Evolutionary conservation across 2,113 vertebrate species (phyloP).

Genomic region (Cyanoramphus novaezelandiae): DNA sequence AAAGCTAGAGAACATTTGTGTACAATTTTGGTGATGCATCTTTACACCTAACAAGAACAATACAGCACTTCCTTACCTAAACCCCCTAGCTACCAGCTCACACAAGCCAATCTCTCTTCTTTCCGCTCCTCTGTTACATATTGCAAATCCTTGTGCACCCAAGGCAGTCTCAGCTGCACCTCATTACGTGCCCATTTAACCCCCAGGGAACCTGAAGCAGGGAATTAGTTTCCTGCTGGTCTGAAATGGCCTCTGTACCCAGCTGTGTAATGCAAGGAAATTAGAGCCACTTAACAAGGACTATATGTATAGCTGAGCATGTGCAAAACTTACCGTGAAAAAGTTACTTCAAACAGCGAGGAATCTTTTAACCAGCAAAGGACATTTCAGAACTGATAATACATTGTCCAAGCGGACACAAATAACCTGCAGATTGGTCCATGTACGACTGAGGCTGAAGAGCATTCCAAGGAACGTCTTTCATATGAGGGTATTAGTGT

Average conservation of each 20-base stretch:
- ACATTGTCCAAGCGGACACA: background rate
- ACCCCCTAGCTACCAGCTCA: fast-evolving
- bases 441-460: background rate
- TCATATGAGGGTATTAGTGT: background rate
- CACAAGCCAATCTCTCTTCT: fast-evolving
- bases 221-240: background rate
- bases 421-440: background rate
- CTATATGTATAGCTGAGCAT: background rate
- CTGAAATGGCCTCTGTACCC: background rate
- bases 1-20: fast-evolving
- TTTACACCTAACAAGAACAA: background rate
- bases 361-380: background rate
- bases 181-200: background rate
- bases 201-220: background rate
- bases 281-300: background rate
- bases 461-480: background rate
- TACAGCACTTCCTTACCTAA: background rate
- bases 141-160: background rate
- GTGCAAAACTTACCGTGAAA: background rate
- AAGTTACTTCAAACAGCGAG: background rate
- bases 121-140: background rate
- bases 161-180: background rate
- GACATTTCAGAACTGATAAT: background rate
- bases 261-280: background rate
- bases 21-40: fast-evolving